These are phyloP conservation scores for Dinocampus coccinellae DNA, from an alignment of 2,888 invertebrate species.

Conservation along the genomic window DNA sequence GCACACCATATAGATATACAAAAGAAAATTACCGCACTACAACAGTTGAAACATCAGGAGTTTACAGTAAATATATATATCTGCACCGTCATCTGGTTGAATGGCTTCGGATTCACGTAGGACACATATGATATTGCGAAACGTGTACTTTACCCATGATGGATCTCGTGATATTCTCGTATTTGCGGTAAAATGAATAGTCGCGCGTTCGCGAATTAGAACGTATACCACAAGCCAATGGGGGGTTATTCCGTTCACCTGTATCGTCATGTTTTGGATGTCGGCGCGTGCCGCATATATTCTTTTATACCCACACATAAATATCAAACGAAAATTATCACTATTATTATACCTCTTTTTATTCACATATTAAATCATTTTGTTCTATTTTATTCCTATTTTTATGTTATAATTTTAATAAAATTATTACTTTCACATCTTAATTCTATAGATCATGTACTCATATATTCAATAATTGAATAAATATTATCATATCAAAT, in stretches of 20 bases:
- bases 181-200: background rate
- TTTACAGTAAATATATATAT: background rate
- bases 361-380: too few relatives aligned
- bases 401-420: background rate
- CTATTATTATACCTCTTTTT: background rate
- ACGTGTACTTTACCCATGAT: conserved; percentile 20
- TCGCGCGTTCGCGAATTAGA: background rate
- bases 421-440: background rate
- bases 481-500: background rate
- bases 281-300: conserved; percentile 57
- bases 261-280: conserved; percentile 59
- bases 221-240: conserved; percentile 21
- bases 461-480: too few relatives aligned
- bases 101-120: conserved; percentile 16
- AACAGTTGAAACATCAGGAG: background rate
- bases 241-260: conserved; percentile 48
- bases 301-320: background rate
- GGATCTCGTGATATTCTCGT: conserved; percentile 9
- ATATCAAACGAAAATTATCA: background rate
- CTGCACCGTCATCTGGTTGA: conserved; percentile 23
- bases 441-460: too few relatives aligned
- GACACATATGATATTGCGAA: conserved; percentile 9
- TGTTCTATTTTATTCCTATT: background rate
- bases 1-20: background rate
- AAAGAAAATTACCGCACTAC: background rate